Conservation (phyloP, 2,113 vertebrate species). For the Amphilophus citrinellus region DNA sequence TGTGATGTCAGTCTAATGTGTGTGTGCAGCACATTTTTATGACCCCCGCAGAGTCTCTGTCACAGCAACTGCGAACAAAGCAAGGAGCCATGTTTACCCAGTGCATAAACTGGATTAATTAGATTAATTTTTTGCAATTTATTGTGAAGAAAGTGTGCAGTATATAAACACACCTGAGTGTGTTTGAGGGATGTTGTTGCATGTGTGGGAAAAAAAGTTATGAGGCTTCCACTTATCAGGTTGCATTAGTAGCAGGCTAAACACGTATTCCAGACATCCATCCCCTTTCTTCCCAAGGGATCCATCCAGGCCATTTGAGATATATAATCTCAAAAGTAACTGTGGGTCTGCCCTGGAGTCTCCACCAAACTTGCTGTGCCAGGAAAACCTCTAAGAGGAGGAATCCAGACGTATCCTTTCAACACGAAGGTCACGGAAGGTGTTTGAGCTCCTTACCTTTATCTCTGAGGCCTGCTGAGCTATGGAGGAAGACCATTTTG, state of each 20-base stretch:
- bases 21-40: not conserved
- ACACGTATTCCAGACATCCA: not conserved
- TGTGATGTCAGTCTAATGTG: slow-evolving; percentile 5
- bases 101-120: not conserved
- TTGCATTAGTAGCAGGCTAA: fast-evolving
- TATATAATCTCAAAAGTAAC: not conserved
- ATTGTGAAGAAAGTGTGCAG: not conserved
- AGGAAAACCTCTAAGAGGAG: too few species aligned
- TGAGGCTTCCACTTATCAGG: not conserved
- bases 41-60: not conserved
- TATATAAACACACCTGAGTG: fast-evolving
- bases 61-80: not conserved
- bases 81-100: not conserved
- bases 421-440: too few species aligned
- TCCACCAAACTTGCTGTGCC: too few species aligned
- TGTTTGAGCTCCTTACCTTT: not conserved
- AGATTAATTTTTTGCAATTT: not conserved
- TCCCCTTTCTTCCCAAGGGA: too few species aligned
- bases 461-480: not conserved
- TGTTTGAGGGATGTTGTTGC: not conserved
- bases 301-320: not conserved
- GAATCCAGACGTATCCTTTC: too few species aligned
- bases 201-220: too few species aligned
- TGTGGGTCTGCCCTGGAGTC: not conserved
- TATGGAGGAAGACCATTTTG: not conserved